phyloP scores from a whole-genome alignment of 2,888 invertebrate genomes.

The Caenorhabditis sp. region DNA sequence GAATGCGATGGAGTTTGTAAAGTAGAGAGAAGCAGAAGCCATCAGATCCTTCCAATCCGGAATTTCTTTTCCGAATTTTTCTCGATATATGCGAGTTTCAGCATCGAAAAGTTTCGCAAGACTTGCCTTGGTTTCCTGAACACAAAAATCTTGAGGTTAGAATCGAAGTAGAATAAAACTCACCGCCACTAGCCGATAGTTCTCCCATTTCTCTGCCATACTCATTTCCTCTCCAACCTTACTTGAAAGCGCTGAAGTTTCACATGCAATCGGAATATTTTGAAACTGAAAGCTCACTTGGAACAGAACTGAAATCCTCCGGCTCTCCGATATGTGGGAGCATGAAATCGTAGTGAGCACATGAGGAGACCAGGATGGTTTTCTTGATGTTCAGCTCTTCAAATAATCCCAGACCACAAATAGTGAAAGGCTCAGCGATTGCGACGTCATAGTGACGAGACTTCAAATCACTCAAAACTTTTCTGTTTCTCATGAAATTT shows the following conservation, averaged over 20 bases:
- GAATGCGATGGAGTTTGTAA: conserved; percentile 59
- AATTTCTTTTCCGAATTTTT: conserved; percentile 20
- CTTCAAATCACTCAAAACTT: conserved; percentile 7
- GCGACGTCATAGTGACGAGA: conserved; percentile 44
- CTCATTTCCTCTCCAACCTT: conserved; percentile 45
- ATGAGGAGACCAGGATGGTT: conserved; percentile 51
- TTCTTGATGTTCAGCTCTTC: conserved; percentile 43
- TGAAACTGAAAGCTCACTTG: conserved; percentile 4
- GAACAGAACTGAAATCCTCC: conserved; percentile 43
- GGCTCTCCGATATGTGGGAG: conserved; percentile 46
- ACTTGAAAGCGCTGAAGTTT: conserved; percentile 33
- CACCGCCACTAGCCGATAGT: conserved; percentile 27
- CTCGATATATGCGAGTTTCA: conserved; percentile 29
- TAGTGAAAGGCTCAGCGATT: conserved; percentile 43
- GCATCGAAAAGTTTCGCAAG: conserved; percentile 17
- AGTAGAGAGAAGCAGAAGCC: conserved; percentile 39
- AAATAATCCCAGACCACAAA: conserved; percentile 44
- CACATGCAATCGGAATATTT: not conserved
- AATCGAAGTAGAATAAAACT: not conserved
- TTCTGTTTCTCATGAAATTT: conserved; percentile 33
- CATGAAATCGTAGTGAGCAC: conserved; percentile 47
- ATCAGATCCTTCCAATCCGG: conserved; percentile 48
- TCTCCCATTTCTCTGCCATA: conserved; percentile 36
- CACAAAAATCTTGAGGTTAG: not conserved
- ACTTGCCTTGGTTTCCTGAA: conserved; percentile 20